phyloP scores from a whole-genome alignment of 1,140 invertebrate species.

The Drosophila sulfurigaster region DNA sequence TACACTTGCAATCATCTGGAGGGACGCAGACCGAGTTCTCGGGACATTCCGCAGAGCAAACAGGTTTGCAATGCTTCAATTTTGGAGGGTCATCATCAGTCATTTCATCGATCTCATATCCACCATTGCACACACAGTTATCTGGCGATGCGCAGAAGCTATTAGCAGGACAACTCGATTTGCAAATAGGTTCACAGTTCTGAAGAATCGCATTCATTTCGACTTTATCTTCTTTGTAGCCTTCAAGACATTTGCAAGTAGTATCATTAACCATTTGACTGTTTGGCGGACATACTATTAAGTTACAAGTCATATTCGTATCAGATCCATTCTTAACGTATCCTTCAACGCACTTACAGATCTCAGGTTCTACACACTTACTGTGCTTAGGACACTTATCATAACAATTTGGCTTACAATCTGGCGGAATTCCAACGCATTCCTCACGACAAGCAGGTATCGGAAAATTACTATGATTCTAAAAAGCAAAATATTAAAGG shows the following conservation, averaged over 20 bases:
- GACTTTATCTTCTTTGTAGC: too few species aligned
- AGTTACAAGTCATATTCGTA: too few species aligned
- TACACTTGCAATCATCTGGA: neutral
- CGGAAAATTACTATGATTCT: neutral
- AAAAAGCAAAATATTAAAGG: neutral
- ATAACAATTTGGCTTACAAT: conserved; percentile 16
- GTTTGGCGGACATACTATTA: too few species aligned
- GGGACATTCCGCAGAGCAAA: neutral
- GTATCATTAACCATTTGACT: too few species aligned
- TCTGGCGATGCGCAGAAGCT: neutral
- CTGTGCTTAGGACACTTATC: conserved; percentile 13
- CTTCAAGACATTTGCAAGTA: too few species aligned
- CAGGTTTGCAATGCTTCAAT: neutral
- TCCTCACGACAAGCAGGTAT: neutral
- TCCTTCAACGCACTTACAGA: conserved; percentile 4
- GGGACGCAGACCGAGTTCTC: neutral
- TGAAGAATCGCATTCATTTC: too few species aligned
- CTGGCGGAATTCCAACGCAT: conserved; percentile 5
- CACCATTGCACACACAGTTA: neutral
- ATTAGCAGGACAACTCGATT: too few species aligned
- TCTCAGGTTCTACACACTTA: neutral
- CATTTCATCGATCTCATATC: too few species aligned
- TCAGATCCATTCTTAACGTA: too few species aligned
- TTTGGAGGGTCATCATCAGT: neutral
- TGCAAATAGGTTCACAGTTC: neutral